phyloP scores from a whole-genome alignment of 2,797 vertebrate species.

The Pachyuromys duprasi region DNA sequence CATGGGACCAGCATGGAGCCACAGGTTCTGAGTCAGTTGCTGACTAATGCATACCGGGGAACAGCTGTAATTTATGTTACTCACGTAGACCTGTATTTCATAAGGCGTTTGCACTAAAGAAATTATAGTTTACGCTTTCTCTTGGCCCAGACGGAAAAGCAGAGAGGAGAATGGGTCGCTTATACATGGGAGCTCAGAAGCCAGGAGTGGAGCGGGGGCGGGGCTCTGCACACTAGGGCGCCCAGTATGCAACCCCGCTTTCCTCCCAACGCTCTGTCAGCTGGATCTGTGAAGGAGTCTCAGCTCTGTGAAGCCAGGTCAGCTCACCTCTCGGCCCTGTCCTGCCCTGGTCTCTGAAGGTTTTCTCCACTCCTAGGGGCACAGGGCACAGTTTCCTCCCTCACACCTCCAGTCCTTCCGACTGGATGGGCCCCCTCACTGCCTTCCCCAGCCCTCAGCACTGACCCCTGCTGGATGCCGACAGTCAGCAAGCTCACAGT shows the following conservation, averaged over 20 bases:
- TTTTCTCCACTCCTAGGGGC: neutral
- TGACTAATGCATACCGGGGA: neutral
- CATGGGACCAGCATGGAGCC: neutral
- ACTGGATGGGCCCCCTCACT: neutral
- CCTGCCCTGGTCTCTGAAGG: neutral
- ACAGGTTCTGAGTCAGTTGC: neutral
- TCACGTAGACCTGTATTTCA: conserved; percentile 7
- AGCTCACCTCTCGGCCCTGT: neutral
- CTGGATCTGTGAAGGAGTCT: neutral
- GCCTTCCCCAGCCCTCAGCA: neutral
- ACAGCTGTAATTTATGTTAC: neutral
- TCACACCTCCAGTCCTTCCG: neutral
- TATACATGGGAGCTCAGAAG: neutral
- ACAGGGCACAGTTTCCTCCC: neutral
- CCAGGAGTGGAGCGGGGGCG: neutral
- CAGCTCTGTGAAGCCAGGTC: neutral
- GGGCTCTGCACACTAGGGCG: neutral
- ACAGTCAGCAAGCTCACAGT: neutral
- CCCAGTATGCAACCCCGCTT: too few relatives aligned
- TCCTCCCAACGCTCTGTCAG: neutral
- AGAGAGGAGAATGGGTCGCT: neutral
- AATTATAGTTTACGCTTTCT: conserved; percentile 42
- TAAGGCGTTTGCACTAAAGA: neutral
- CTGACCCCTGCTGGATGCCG: neutral
- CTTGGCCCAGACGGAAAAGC: conserved; percentile 32